phyloP scores from a whole-genome alignment of 2,113 vertebrate genomes.

The Sturnus vulgaris region DNA sequence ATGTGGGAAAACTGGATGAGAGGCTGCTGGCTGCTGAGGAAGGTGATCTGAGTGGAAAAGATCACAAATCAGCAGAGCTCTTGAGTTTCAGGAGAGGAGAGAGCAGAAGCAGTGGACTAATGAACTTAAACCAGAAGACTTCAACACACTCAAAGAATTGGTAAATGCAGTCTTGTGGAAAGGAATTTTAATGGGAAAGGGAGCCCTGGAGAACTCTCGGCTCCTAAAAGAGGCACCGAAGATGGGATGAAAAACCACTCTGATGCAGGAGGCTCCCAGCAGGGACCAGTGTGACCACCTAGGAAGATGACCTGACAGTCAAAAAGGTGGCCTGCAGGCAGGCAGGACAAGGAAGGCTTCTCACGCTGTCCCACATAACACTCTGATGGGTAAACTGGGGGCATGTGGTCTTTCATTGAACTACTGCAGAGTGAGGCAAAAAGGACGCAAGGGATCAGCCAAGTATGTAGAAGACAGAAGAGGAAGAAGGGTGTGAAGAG shows the following conservation, averaged over 20 bases:
- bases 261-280: background rate
- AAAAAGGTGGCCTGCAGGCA: background rate
- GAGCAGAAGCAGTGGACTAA: background rate
- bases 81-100: background rate
- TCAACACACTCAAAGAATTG: conserved; percentile 21
- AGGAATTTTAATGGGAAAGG: conserved; percentile 67
- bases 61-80: background rate
- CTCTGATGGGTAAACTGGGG: background rate
- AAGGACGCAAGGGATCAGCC: background rate
- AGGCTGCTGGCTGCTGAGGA: background rate
- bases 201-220: background rate
- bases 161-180: conserved; percentile 67
- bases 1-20: background rate
- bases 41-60: background rate
- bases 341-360: background rate
- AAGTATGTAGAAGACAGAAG: background rate
- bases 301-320: background rate
- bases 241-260: background rate
- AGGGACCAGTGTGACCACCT: background rate
- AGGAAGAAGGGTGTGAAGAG: background rate
- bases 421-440: background rate
- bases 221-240: background rate
- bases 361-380: accelerated
- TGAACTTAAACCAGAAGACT: conserved; percentile 40
- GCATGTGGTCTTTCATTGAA: background rate